Conservation (phyloP, 1,140 invertebrate species). For the Xylocopa sonorina region DNA sequence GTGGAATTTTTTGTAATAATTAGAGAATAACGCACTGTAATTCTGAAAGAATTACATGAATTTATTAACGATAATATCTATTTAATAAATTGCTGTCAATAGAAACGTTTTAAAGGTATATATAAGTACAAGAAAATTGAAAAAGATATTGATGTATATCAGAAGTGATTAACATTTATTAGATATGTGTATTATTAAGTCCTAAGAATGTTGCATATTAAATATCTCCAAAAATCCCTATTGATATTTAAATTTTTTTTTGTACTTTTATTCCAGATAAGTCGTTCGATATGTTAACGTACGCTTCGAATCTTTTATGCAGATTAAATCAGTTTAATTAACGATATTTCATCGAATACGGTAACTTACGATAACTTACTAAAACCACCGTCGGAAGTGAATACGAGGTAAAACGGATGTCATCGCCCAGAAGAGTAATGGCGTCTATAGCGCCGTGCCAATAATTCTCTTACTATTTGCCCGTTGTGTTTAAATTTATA, state of each 20-base stretch:
- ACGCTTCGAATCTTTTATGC: not conserved
- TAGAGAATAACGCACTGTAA: not conserved
- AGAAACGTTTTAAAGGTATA: not conserved
- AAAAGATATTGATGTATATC: not conserved
- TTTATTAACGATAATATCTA: too few species aligned
- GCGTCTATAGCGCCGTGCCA: slow-evolving; percentile 40
- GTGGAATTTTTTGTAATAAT: not conserved
- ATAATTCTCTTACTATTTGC: slow-evolving; percentile 44
- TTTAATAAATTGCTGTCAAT: not conserved
- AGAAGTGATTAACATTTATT: not conserved
- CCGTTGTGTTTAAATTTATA: slow-evolving; percentile 22
- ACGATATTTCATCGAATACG: not conserved
- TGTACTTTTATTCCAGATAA: not conserved
- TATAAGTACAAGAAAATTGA: too few species aligned
- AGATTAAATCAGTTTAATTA: not conserved
- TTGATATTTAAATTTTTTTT: not conserved
- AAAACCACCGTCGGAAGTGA: slow-evolving; percentile 47
- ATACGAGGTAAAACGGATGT: slow-evolving; percentile 50
- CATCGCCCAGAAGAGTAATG: slow-evolving; percentile 54
- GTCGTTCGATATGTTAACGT: too few species aligned
- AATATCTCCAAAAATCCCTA: slow-evolving; percentile 25
- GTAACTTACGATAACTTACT: not conserved
- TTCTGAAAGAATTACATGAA: not conserved
- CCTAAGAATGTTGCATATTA: not conserved
- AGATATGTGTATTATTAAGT: not conserved